Conservation (phyloP, 2,888 invertebrate genomes). For the Homarus gammarus region DNA sequence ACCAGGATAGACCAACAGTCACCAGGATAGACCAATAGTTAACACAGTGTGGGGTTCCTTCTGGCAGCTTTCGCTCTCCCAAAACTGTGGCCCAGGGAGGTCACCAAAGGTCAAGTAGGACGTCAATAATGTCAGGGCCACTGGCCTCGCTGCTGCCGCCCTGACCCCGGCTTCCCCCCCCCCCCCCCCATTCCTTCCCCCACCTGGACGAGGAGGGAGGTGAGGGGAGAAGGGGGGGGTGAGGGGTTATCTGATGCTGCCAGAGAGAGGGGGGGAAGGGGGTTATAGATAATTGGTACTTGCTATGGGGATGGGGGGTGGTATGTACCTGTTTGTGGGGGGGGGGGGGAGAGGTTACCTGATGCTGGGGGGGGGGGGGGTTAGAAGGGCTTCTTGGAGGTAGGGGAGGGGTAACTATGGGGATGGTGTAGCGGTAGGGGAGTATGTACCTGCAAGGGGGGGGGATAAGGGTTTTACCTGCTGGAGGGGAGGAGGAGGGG, state of each 20-base stretch:
- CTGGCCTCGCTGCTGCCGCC: constrained; percentile 52
- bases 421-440: no score
- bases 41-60: background rate
- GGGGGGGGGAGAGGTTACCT: no score
- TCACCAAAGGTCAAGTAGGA: constrained; percentile 65
- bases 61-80: background rate
- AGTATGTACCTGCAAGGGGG: constrained; percentile 1
- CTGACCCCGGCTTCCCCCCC: background rate
- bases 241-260: background rate
- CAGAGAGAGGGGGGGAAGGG: constrained; percentile 2
- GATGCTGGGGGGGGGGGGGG: no score
- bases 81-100: constrained; percentile 40
- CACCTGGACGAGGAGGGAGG: background rate
- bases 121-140: constrained; percentile 69
- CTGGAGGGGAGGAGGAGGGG: constrained; percentile 13
- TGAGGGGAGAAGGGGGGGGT: background rate
- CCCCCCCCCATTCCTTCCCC: background rate
- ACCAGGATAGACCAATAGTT: no score
- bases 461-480: background rate
- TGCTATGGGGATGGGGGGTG: no score
- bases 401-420: no score
- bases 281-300: no score
- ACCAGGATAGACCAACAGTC: no score
- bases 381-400: no score
- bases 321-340: no score